Conservation (phyloP, 2,113 vertebrate genomes). For the Abramis brama region DNA sequence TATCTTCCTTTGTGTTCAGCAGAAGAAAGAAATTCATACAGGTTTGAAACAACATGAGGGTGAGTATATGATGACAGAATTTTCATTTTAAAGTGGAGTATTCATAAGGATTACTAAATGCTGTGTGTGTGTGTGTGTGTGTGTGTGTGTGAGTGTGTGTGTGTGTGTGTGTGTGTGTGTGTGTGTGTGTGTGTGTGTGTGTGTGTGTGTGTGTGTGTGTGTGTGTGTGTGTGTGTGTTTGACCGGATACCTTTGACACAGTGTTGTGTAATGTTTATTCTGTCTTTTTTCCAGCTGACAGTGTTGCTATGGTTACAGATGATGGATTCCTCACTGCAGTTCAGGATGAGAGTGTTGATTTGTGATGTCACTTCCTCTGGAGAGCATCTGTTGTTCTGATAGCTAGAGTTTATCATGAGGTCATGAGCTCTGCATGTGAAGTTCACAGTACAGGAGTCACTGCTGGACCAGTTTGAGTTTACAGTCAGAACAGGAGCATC, state of each 20-base stretch:
- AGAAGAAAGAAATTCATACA: no score
- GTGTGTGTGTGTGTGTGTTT: no score
- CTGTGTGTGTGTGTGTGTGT: no score
- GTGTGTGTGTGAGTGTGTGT: no score
- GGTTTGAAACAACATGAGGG: no score
- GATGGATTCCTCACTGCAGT: not conserved
- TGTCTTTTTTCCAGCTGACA: not conserved
- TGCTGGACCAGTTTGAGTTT: not conserved
- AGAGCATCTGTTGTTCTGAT: not conserved
- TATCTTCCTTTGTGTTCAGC: no score
- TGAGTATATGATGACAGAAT: no score
- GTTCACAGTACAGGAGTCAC: not conserved
- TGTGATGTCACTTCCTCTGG: not conserved
- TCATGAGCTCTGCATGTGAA: conserved; percentile 9
- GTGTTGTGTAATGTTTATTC: fast-evolving
- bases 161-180: no score
- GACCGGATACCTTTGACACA: not conserved
- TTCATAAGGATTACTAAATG: no score
- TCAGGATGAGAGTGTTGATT: not conserved
- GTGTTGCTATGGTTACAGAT: conserved; percentile 47
- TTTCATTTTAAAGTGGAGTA: no score
- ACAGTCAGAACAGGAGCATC: not conserved
- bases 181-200: no score
- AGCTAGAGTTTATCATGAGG: not conserved
- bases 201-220: no score